A percentile compares a stretch with the other conserved stretches of the same genome.
Conservation (phyloP, 2,797 vertebrate genomes). For the Aulostomus chinensis region DNA sequence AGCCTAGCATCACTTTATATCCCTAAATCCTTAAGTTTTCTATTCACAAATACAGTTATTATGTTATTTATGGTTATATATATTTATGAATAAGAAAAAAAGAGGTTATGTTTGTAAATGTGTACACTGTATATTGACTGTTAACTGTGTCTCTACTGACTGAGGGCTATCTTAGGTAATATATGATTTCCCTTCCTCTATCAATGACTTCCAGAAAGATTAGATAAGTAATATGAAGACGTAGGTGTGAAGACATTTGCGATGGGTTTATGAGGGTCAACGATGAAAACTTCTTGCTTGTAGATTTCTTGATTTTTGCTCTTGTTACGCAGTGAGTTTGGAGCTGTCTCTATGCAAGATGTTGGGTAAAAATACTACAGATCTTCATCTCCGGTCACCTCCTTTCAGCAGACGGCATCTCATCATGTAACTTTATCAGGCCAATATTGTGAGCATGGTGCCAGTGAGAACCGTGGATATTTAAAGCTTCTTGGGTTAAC, state of each 20-base stretch:
- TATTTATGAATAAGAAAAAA: background rate
- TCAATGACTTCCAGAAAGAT: constrained; percentile 12
- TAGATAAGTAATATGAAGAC: constrained; percentile 8
- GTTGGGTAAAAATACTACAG: constrained; percentile 22
- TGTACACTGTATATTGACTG: constrained; percentile 38
- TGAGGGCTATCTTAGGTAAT: constrained; percentile 53
- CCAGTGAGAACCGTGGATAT: background rate
- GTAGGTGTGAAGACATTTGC: background rate
- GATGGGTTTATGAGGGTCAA: background rate
- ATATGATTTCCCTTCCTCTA: constrained; percentile 15
- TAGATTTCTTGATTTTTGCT: constrained; percentile 16
- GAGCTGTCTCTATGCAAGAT: constrained; percentile 63
- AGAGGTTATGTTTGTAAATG: constrained; percentile 7
- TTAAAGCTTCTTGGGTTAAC: constrained; percentile 6
- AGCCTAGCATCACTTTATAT: constrained; percentile 13
- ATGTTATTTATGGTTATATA: constrained; percentile 20
- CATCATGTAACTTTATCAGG: background rate
- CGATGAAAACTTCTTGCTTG: background rate
- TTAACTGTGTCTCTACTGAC: constrained; percentile 37
- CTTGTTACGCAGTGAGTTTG: too few relatives aligned
- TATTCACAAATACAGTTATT: constrained; percentile 18
- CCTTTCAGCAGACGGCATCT: constrained; percentile 11
- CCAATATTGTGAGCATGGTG: constrained; percentile 2
- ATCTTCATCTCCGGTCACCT: constrained; percentile 28
- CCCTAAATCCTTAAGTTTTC: constrained; percentile 4